Evolutionary conservation across 1,140 invertebrate species (phyloP), one percentile per base, ranked within the genome.

Genomic region (Steinernema khuongi): DNA sequence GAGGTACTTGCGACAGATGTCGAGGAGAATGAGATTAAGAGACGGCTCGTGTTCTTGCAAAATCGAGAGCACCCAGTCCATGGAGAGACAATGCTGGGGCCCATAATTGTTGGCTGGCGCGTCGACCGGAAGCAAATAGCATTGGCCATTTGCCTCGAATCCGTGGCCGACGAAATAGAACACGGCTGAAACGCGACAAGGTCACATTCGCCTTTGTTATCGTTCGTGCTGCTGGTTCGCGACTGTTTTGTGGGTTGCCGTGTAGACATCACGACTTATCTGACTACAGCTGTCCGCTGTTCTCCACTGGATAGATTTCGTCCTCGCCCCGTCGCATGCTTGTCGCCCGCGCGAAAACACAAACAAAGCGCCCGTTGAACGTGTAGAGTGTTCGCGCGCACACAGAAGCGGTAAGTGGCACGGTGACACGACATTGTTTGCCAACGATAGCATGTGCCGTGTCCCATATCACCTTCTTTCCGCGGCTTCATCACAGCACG

Each of bases 101-200:
- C 79, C 75, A 74, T 83, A 83, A 72, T 83, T 85, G 2, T 84
- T 83, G 1, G 80, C 77, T 4, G 85, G 86, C n/a, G 87, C 86
- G 77, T 88, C 87, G 4, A 85, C 81, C 1, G 87, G 87, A 2
- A 88, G 80, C 18, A 88, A 74, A 76, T 86, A 88, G 67, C 86
- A 86, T 68, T 86, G 81, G 17, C 85, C 85, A 68, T 87, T 80
- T 44, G 86, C 85, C 74, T 88, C 86, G 79, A 87, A 88, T 4
- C 87, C 87, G 78, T 88, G 87, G 0, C 87, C 87, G 76, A 86
- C 87, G 73, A 88, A 88, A 72, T 88, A 88, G 71, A 88, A 87
- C 19, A 88, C 85, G 70, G 83, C 84, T 85, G 60, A 72, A 80
- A 81, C 18, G 18, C 78, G 18, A n/a, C 19, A 75, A n/a, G n/a